Evolutionary conservation across 2,888 invertebrate genomes (phyloP).

Genomic region (Leptarthrus brevirostris): DNA sequence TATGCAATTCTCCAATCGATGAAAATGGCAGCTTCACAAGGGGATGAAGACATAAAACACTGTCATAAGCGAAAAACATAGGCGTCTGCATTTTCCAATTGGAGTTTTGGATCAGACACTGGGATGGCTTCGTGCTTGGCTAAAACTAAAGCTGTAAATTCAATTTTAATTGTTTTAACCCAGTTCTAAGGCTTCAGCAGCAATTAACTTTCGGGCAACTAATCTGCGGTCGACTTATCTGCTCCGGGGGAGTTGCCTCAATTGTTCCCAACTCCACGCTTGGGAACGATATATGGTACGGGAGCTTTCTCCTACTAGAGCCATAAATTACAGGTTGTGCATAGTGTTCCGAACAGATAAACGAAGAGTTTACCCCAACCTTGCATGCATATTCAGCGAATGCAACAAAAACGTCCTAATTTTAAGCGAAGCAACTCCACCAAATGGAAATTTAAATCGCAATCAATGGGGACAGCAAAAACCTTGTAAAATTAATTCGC

Average conservation of each 20-base stretch:
- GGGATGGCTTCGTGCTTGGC: neutral
- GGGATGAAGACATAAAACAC: slow-evolving; percentile 26
- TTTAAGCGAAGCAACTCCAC: neutral
- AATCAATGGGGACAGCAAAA: slow-evolving; percentile 4
- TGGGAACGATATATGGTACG: neutral
- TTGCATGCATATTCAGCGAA: neutral
- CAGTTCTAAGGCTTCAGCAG: slow-evolving; percentile 27
- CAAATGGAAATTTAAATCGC: slow-evolving; percentile 12
- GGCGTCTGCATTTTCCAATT: neutral
- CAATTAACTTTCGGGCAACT: slow-evolving; percentile 38
- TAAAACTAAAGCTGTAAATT: slow-evolving; percentile 30
- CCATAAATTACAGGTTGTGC: slow-evolving; percentile 21
- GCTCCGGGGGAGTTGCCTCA: slow-evolving; percentile 23
- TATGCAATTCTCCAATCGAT: neutral
- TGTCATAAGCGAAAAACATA: slow-evolving; percentile 2
- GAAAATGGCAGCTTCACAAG: neutral
- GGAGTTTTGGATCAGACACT: neutral
- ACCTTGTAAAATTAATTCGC: slow-evolving; percentile 11
- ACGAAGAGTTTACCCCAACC: slow-evolving; percentile 17
- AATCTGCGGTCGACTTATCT: slow-evolving; percentile 33
- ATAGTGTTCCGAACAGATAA: neutral
- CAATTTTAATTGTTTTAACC: slow-evolving; percentile 34
- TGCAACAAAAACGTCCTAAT: slow-evolving; percentile 11
- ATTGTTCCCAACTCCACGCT: slow-evolving; percentile 4
- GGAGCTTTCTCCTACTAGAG: neutral